Evolutionary conservation across 2,113 vertebrate species (phyloP).

Genomic region (Reinhardtius hippoglossoides): DNA sequence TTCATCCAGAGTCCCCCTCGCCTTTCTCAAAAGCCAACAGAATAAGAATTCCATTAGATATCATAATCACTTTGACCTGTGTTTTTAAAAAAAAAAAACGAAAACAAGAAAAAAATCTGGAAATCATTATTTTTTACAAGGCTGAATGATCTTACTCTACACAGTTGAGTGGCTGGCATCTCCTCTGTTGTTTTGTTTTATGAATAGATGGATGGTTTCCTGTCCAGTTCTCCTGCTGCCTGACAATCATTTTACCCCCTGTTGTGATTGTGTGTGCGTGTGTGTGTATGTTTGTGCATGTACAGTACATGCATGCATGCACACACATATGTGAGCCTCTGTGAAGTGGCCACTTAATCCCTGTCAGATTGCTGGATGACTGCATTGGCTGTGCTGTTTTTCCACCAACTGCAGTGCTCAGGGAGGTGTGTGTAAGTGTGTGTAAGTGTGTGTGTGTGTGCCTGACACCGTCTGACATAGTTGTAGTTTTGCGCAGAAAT

Average conservation of each 20-base stretch:
- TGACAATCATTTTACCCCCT: constrained; percentile 40
- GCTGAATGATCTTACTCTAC: constrained; percentile 53
- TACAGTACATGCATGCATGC: constrained; percentile 43
- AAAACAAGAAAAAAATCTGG: constrained; percentile 47
- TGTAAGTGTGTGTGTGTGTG: constrained; percentile 10
- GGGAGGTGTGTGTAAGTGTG: constrained; percentile 14
- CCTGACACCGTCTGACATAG: constrained; percentile 57
- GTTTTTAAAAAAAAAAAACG: constrained; percentile 12
- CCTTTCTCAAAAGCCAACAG: constrained; percentile 20
- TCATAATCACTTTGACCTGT: constrained; percentile 58
- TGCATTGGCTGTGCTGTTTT: constrained; percentile 65
- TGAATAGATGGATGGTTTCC: constrained; percentile 70
- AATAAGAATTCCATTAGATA: constrained; percentile 42
- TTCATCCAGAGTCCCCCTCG: constrained; percentile 9
- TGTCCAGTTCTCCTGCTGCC: constrained; percentile 38
- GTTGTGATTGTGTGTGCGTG: constrained; percentile 28
- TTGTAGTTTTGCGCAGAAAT: constrained; percentile 72
- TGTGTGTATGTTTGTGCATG: constrained; percentile 26
- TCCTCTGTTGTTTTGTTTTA: constrained; percentile 53
- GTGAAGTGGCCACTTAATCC: constrained; percentile 75
- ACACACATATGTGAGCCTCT: constrained; percentile 45
- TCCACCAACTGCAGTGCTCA: constrained; percentile 65
- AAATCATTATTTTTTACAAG: constrained; percentile 63
- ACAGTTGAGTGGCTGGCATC: constrained; percentile 62
- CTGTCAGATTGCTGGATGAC: constrained; percentile 73